Base-by-base conservation (phyloP, 2,113 vertebrate species). In the Rhineura floridana region DNA sequence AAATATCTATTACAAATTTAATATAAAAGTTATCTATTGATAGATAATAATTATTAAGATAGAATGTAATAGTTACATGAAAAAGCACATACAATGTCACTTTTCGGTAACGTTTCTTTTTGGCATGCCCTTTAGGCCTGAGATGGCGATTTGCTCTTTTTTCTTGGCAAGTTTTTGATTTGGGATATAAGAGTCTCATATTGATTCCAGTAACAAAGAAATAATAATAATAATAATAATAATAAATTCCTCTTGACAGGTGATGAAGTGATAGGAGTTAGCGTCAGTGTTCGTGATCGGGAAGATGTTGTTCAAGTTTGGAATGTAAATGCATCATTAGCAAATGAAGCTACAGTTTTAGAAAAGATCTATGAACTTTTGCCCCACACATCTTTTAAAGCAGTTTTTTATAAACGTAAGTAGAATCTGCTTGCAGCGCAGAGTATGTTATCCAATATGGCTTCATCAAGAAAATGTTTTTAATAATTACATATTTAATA, bases 361-460 rank as follows among this genome's bases (percentile, higher is more conserved):
- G 97, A 98, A 87, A 98, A 98, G 94, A 98, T 99, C 92, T 95
- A 98, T 17, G 96, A 98, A 92, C 98, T 99, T 89, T 97, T 99
- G 90, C 98, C 98, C 85, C 96, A 97, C 87, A 97, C 96, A 0
- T 91, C 97, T 91, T 99, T 99, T 96, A 99, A 98, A 97, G 98
- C 97, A 0, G 98, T 98, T 86, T 99, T 99, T 97, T 99, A 99
- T 97, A 99, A 99, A 95, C 96, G 99, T 99, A 95, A 99, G 98
- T 98, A 90, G 33, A 65, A 4, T 13, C 23, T 39, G 55, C 42
- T 36, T 21, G 8, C n/a, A 33, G 25, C 15, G n/a, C 28, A 48
- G n/a, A 30, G n/a, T 8, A 1, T 59, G 46, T 11, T 50, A 3
- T 75, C 55, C 39, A 25, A 11, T 55, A 63, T 4, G 3, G 28